A percentile compares a stretch with the other conserved stretches of the same genome.
These are phyloP conservation scores for Phataginus tetradactyla DNA, from an alignment of 2,797 vertebrate genomes.

Conservation along the genomic window DNA sequence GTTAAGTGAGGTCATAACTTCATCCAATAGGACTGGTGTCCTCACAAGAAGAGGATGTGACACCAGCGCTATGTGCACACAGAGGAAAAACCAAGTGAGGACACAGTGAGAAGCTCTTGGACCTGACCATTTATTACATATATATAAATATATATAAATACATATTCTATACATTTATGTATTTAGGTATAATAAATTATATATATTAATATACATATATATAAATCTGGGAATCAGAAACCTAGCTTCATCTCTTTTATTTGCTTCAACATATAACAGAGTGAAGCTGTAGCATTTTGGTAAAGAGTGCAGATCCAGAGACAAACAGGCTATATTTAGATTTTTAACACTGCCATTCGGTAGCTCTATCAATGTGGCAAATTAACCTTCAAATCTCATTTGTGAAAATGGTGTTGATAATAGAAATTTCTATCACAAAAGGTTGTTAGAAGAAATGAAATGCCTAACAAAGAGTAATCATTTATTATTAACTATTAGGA, in stretches of 20 bases:
- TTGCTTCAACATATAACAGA: background rate
- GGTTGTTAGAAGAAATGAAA: background rate
- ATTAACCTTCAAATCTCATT: background rate
- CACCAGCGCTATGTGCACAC: fast-evolving
- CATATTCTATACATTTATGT: too few relatives aligned
- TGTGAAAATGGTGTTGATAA: background rate
- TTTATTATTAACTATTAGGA: background rate
- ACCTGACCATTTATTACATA: background rate
- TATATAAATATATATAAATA: too few relatives aligned
- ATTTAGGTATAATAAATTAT: too few relatives aligned
- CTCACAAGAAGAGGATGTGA: background rate
- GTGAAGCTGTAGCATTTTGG: background rate
- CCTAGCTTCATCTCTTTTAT: background rate
- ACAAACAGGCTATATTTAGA: background rate
- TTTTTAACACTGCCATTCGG: background rate
- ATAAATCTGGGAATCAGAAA: background rate
- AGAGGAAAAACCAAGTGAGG: background rate
- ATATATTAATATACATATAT: too few relatives aligned
- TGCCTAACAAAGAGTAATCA: background rate
- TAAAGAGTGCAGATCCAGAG: background rate
- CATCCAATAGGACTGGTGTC: background rate
- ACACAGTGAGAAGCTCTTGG: background rate
- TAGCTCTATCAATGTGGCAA: background rate
- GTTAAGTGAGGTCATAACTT: background rate
- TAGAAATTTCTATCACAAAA: background rate